Evolutionary conservation across 2,797 vertebrate genomes (phyloP), one percentile per base, ranked within the genome.

Genomic region (Gymnoscopelus microlampas): DNA sequence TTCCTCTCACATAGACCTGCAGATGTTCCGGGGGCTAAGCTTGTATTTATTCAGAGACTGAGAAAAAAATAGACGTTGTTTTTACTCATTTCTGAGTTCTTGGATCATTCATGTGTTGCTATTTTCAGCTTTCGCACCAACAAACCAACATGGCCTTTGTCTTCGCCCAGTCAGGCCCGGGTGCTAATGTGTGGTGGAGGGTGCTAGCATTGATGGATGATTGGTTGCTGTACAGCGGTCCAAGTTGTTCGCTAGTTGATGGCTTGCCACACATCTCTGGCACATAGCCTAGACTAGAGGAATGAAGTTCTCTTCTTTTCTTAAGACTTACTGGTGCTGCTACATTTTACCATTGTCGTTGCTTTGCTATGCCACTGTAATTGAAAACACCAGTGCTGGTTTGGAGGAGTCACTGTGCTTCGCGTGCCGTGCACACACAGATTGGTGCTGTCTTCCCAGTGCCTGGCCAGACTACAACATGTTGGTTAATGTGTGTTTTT

Each of bases 21-120:
- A 78, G 57, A 73, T 79, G 68, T 77, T 79, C 69, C 57, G 69
- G 58, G 68, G 58, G 32, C 76, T 70, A 60, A 26, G 29, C 51
- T 44, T 51, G 48, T 48, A 23, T 74, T 79, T 69, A 62, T 15
- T 47, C 11, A 50, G 1, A 12, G 56, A 62, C 35, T 54, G 54
- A 51, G 48, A 61, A 59, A 15, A 32, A 48, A 19, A 29, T 13
- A 9, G 4, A 2, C 15, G 51, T 23, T 50, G 60, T 69, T 49
- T 57, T 51, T 65, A 3, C 19, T 55, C 23, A 62, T 54, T 68
- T 63, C 39, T 73, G 24, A 50, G 51, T 53, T 54, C 60, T 59
- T 49, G 23, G 56, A 24, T 67, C 66, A 61, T 23, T 24, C 26
- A 8, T 12, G 39, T 3, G 2, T 23, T 32, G 12, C 48, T 73